Evolutionary conservation across 2,113 vertebrate species (phyloP), one percentile per base, ranked within the genome.

Genomic region (Neotoma lepida): DNA sequence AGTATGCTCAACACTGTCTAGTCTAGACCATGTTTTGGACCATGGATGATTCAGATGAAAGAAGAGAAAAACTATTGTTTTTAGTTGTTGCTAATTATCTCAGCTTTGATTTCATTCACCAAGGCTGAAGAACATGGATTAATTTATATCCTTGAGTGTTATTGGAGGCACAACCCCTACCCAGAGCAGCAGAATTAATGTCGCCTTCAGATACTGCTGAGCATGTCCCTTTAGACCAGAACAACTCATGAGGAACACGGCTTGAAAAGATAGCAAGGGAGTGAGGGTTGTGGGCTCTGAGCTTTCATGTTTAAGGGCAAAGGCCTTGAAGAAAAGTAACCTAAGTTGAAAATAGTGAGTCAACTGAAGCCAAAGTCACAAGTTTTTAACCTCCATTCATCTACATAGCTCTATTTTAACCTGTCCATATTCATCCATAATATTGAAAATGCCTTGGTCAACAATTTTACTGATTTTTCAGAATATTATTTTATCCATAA

Each of bases 401-500:
- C 58, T 89, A 12, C 3, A 4, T 89, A 64, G 56, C 7, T 64
- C 70, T 1, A 41, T 64, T 90, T 68, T 13, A 28, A 30, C 66
- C 77, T 96, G 12, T 92, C 78, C 86, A 82, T 86, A 94, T 93
- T 56, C 64, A 93, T 84, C 77, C 54, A 63, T 61, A 84, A 64
- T 68, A 81, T n/a, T 54, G 58, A 78, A 86, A 89, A 68, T 63
- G 20, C 14, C 58, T 13, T 30, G 24, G 82, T 66, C 61, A 84
- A 93, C 33, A 78, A 64, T 87, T 84, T 92, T 64, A 73, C 74
- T 94, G 30, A 89, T 63, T 89, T 89, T 91, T 93, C 90, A 91
- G 82, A 94, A 84, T 95, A 76, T 94, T 95, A 90, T 92, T 93
- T 96, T 85, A 95, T 80, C 77, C 88, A 94, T 90, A 95, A 54